phyloP scores from a whole-genome alignment of 2,113 vertebrate genomes.

The Nansenia antarctica region DNA sequence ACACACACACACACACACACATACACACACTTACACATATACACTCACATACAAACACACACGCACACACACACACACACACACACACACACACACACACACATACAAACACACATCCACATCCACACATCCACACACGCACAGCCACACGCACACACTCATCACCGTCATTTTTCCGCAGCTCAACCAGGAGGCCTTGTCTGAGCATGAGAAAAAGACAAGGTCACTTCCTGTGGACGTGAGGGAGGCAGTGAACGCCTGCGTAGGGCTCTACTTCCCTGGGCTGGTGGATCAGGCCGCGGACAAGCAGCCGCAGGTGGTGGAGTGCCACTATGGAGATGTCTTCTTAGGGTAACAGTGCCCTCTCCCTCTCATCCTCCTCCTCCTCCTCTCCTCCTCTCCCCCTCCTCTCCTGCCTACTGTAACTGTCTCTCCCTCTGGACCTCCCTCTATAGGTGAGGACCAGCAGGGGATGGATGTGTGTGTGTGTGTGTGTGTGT shows the following conservation, averaged over 20 bases:
- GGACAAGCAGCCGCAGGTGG: conserved; percentile 41
- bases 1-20: too few species aligned
- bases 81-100: background rate
- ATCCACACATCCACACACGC: background rate
- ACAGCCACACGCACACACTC: conserved; percentile 1
- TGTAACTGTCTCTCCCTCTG: background rate
- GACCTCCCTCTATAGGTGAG: too few species aligned
- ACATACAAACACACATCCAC: background rate
- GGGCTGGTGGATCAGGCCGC: conserved; percentile 59
- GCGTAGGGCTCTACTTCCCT: conserved; percentile 67
- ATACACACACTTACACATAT: background rate
- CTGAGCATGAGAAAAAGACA: conserved; percentile 78
- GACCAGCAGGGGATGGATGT: too few species aligned
- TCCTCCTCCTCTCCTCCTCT: background rate
- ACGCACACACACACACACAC: background rate
- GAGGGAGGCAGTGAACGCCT: conserved; percentile 76
- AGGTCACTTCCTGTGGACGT: conserved; percentile 75
- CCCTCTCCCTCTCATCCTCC: background rate
- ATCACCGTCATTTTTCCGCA: conserved; percentile 57
- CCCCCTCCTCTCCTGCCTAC: background rate
- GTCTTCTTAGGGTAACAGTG: conserved; percentile 70
- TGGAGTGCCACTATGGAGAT: conserved; percentile 61
- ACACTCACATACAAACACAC: background rate
- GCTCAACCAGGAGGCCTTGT: conserved; percentile 80
- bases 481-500: too few species aligned